Base-by-base conservation (phyloP, 2,113 vertebrate genomes). In the Aspidoscelis tigris region DNA sequence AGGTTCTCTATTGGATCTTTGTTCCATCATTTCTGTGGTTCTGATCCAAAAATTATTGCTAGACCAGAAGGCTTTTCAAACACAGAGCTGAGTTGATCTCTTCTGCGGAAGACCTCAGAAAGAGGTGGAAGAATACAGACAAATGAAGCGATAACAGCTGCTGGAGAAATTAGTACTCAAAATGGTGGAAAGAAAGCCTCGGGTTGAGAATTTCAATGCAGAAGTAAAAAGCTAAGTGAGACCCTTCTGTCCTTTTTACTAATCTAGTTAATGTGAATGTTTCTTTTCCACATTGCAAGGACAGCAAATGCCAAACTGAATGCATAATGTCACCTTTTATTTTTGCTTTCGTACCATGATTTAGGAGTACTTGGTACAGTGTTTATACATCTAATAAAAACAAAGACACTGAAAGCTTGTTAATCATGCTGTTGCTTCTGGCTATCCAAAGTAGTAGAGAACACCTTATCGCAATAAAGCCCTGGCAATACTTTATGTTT, bases 311-410 rank as follows among this genome's bases (percentile, higher is more conserved):
- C 44, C 7, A 64, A 41, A 1, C 39, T 24, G 53, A 7, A 82
- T 64, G 22, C 14, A 73, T 24, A 73, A 26, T 7, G 43, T 72
- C 12, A 68, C n/a, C 9, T 55, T 81, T 71, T 81, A 39, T 3
- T 81, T 71, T 71, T 39, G 8, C 21, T 81, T 81, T 74, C 39
- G 74, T 65, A 43, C 14, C 44, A 80, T 22, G 65, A 80, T 41
- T 81, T 70, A 53, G 39, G 50, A 81, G 26, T 68, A 47, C 7
- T 80, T 50, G 24, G 41, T 65, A 43, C 8, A 44, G 41, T 64
- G 43, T 84, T 50, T 79, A 78, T 68, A 74, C 55, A 74, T 74
- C 53, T 61, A 58, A 78, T 53, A 43, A 66, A 53, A 82, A 66
- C 18, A 61, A 21, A 65, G n/a, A 22, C 39, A 33, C 50, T 39